Conservation (phyloP, 2,113 vertebrate species). For the Trinectes maculatus region DNA sequence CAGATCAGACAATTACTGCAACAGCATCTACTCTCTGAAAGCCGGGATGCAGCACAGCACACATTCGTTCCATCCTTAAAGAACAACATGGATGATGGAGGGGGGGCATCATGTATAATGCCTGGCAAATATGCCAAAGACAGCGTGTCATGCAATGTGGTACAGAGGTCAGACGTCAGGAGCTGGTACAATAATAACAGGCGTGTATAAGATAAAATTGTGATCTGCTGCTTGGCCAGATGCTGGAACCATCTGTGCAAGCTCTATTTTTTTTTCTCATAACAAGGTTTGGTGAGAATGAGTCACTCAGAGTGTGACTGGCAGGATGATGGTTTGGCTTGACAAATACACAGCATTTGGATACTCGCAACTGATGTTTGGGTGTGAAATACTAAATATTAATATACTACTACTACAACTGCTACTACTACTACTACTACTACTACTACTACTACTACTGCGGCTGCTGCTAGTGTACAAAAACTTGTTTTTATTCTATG, state of each 20-base stretch:
- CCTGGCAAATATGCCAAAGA: constrained; percentile 40
- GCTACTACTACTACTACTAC: constrained; percentile 22
- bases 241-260: constrained; percentile 41
- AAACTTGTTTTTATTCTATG: constrained; percentile 1
- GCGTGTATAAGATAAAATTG: constrained; percentile 35
- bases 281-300: constrained; percentile 44
- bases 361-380: constrained; percentile 31
- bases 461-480: constrained; percentile 3
- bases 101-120: constrained; percentile 14
- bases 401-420: constrained; percentile 34
- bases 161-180: constrained; percentile 21
- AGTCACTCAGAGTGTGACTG: constrained; percentile 41
- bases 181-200: constrained; percentile 39
- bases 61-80: too few species aligned
- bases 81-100: too few species aligned
- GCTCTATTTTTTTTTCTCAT: constrained; percentile 5
- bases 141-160: constrained; percentile 28
- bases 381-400: constrained; percentile 40
- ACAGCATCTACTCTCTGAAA: constrained; percentile 5
- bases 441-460: constrained; percentile 30
- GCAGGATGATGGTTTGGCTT: constrained; percentile 43
- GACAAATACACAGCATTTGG: constrained; percentile 49
- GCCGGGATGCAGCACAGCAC: background rate
- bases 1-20: constrained; percentile 6
- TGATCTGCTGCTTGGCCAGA: constrained; percentile 48